Evolutionary conservation across 2,888 invertebrate genomes (phyloP), one percentile per base, ranked within the genome.

Genomic region (Sclerodermus sp.): DNA sequence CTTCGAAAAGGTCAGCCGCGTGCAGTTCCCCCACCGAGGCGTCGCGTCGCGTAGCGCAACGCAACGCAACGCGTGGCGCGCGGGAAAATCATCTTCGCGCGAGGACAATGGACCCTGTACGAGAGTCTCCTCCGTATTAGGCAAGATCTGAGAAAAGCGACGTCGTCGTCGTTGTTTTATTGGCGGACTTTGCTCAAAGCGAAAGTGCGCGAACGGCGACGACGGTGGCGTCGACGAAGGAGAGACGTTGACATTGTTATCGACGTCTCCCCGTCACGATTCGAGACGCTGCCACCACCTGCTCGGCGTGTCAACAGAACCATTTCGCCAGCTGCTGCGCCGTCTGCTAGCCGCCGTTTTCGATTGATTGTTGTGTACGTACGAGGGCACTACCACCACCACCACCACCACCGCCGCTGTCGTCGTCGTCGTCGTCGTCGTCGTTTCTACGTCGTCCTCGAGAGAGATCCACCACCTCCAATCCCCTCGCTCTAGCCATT

Each of bases 1-100:
- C n/a, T 17, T n/a, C 45, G 53, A 16, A 57, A 61, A 62, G 59
- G 57, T 62, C 54, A 42, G 9, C 12, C 39, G 32, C 14, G 37
- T 23, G 8, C 8, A 8, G 23, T 23, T 23, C 8, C 23, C 8
- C n/a, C n/a, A n/a, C n/a, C n/a, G n/a, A n/a, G n/a, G n/a, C n/a
- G n/a, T n/a, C n/a, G n/a, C n/a, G n/a, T n/a, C n/a, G n/a, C n/a
- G n/a, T n/a, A n/a, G n/a, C n/a, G n/a, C n/a, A n/a, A n/a, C n/a
- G n/a, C n/a, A n/a, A n/a, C n/a, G n/a, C n/a, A n/a, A n/a, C n/a
- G n/a, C n/a, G n/a, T n/a, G n/a, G n/a, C n/a, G n/a, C n/a, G n/a
- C n/a, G n/a, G n/a, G n/a, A n/a, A n/a, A n/a, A n/a, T n/a, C n/a
- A n/a, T n/a, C n/a, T n/a, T n/a, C n/a, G n/a, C n/a, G n/a, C n/a